phyloP scores from a whole-genome alignment of 2,113 vertebrate species.

The Phocoena phocoena region DNA sequence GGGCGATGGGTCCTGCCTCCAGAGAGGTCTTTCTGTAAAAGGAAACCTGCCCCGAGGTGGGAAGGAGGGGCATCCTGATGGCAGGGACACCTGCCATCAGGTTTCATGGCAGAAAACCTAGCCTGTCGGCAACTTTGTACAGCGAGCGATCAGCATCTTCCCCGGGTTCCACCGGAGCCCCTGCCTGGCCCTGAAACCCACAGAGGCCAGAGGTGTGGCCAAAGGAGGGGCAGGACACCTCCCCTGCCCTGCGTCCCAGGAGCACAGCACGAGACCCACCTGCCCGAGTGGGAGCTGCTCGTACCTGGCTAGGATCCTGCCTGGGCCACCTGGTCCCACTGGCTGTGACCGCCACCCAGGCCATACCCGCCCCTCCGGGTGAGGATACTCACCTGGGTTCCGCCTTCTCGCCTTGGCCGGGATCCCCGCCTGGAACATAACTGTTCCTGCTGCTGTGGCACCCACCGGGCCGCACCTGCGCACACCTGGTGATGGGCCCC shows the following conservation, averaged over 20 bases:
- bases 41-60: too few relatives aligned
- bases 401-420: not conserved
- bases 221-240: not conserved
- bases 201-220: not conserved
- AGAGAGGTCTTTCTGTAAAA: not conserved
- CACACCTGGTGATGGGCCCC: not conserved
- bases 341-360: not conserved
- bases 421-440: not conserved
- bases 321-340: not conserved
- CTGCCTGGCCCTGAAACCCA: conserved; percentile 88
- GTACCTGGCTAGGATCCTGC: not conserved
- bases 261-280: not conserved
- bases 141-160: conserved; percentile 91
- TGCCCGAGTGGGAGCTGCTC: not conserved
- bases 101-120: conserved; percentile 92
- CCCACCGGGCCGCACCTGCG: too few relatives aligned
- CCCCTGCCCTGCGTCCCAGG: not conserved
- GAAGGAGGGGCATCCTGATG: not conserved
- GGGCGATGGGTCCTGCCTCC: not conserved
- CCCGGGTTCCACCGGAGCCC: conserved; percentile 89
- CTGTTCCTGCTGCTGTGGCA: not conserved
- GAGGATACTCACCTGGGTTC: not conserved
- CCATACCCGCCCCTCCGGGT: too few relatives aligned
- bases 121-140: conserved; percentile 92
- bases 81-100: conserved; percentile 53